Evolutionary conservation across 2,113 vertebrate genomes (phyloP), one percentile per base, ranked within the genome.

Genomic region (Colossoma macropomum): DNA sequence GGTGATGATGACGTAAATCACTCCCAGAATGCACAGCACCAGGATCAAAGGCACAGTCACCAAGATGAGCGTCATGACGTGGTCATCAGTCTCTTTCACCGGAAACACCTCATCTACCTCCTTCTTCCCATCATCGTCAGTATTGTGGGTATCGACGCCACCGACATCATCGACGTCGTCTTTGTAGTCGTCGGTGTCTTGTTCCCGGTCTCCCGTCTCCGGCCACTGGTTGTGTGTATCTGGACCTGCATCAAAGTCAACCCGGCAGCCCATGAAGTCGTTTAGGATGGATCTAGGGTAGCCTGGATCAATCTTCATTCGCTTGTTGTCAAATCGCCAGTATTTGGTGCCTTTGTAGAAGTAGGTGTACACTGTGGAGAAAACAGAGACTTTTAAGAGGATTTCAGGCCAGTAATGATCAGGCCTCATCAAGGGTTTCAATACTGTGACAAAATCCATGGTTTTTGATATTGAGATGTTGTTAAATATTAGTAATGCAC

Each of bases 311-410:
- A 96, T 95, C 38, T 95, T 96, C 72, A 95, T 93, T 66, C 89
- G 93, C 82, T 86, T 95, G 0, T 99, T 99, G 93, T 99, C 95
- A 0, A 98, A 98, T 82, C 97, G 97, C 98, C 98, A 99, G 93
- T 99, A 99, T 84, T 94, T 96, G 60, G 92, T 90, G 88, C 97
- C 97, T 91, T 97, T 96, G 93, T 98, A 98, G 95, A 99, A 97
- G 89, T 96, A 99, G 27, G 97, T 99, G 88, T 95, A 96, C 4
- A 95, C 98, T 99, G 93, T 60, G 85, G 9, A 3, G 80, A 66
- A 79, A 66, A 60, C 38, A 62, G 69, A 45, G 34, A 38, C 34
- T 3, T 38, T 38, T 38, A 38, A 11, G 4, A 11, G 41, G 1
- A 45, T 45, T 6, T 8, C 41, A 8, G 41, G 41, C 41, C 41